These are phyloP conservation scores for Latrodectus geometricus DNA, from an alignment of 1,140 invertebrate species.

Conservation along the genomic window DNA sequence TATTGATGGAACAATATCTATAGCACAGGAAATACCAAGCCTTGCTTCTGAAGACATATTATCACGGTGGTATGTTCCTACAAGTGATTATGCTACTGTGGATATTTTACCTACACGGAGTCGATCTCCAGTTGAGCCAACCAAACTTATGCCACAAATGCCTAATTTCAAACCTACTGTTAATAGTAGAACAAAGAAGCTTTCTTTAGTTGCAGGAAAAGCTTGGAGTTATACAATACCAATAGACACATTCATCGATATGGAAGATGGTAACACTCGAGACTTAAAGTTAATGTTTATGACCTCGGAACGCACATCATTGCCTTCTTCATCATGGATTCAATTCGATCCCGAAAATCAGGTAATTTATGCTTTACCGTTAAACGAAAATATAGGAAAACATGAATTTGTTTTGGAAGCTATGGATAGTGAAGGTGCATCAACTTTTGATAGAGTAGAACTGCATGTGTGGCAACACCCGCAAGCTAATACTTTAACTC, in stretches of 20 bases:
- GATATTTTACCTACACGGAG: constrained; percentile 36
- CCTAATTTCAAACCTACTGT: constrained; percentile 75
- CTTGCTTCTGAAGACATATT: constrained; percentile 34
- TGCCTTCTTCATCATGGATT: constrained; percentile 82
- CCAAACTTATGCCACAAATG: constrained; percentile 26
- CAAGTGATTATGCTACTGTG: constrained; percentile 35
- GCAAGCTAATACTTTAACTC: constrained; percentile 80
- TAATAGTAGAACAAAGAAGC: constrained; percentile 79
- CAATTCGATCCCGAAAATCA: constrained; percentile 83
- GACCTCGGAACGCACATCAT: constrained; percentile 74
- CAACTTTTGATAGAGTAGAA: constrained; percentile 78
- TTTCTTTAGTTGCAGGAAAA: constrained; percentile 82
- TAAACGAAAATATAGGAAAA: constrained; percentile 83
- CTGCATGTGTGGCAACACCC: constrained; percentile 83
- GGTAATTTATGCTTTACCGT: constrained; percentile 83
- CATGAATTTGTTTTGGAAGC: constrained; percentile 84
- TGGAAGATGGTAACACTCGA: constrained; percentile 85
- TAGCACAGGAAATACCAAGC: not conserved
- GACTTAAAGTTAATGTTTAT: constrained; percentile 78
- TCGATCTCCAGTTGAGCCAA: constrained; percentile 33
- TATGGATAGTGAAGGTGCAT: constrained; percentile 79
- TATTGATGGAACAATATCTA: constrained; percentile 20
- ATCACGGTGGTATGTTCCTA: constrained; percentile 48
- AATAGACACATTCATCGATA: constrained; percentile 82
- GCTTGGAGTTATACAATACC: constrained; percentile 80